Evolutionary conservation across 1,140 invertebrate species (phyloP).

Genomic region (Argopecten irradians): DNA sequence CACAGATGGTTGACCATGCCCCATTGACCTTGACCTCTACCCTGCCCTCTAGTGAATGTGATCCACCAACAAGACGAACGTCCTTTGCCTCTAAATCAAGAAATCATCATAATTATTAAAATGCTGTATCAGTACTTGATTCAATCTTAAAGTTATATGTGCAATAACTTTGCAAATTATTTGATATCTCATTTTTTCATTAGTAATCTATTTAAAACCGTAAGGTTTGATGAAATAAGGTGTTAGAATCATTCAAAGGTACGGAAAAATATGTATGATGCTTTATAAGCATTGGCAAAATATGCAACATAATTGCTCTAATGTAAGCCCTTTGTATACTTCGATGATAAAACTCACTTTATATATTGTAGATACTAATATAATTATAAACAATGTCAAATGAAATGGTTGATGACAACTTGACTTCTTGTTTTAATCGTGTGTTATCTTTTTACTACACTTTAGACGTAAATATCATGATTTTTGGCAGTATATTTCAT

Average conservation of each 20-base stretch:
- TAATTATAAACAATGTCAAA: no score
- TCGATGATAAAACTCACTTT: no score
- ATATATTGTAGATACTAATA: no score
- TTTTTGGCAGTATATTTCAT: no score
- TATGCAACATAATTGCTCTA: background rate
- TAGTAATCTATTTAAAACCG: background rate
- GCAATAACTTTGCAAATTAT: background rate
- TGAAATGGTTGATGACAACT: no score
- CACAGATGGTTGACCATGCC: slow-evolving; percentile 45
- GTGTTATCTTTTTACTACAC: no score
- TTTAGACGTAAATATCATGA: no score
- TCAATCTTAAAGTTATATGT: background rate
- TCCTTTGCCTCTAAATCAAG: slow-evolving; percentile 37
- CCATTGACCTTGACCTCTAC: slow-evolving; percentile 39
- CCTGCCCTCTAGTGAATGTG: slow-evolving; percentile 45
- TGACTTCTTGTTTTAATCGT: no score
- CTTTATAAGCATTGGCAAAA: background rate
- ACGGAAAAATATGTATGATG: no score
- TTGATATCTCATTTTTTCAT: background rate
- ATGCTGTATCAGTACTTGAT: no score
- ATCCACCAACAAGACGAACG: slow-evolving; percentile 46
- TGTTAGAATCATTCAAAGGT: no score
- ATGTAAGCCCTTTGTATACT: background rate
- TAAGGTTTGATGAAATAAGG: no score
- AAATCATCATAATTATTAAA: background rate